Evolutionary conservation across 1,140 invertebrate genomes (phyloP), one percentile per base, ranked within the genome.

Genomic region (Drosophila sp.): DNA sequence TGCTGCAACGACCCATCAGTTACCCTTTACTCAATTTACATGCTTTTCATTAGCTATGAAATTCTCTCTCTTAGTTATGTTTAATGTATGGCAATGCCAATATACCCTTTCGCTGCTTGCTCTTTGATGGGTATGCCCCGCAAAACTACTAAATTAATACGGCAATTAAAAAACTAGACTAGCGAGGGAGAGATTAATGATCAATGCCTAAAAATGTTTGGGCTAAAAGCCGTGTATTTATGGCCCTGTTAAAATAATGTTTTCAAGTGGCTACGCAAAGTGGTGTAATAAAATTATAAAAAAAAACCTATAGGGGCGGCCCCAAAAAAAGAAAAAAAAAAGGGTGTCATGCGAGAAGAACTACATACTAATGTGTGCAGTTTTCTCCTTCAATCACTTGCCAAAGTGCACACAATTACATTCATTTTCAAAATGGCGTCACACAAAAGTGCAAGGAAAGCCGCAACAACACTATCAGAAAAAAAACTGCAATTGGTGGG

Each of bases 351-450:
- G 41, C 6, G 44, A 50, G 4, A 8, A 50, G 17, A 17, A 17
- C 17, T 17, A 17, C 17, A 17, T 17, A 50, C 17, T 23, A 23
- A 25, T 47, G 17, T 47, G 17, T 47, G 41, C 23, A 25, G 25
- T 50, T 50, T 25, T 50, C 44, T 50, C 44, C 8, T 8, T 17
- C n/a, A 5, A 23, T 44, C 6, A 17, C 60, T 8, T 30, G 40
- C 60, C 10, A 62, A 62, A 62, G 25, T 66, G 54, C 60, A 61
- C 32, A 65, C 84, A 78, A 83, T 78, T 74, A 72, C 77, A 72
- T 70, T 89, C 77, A 72, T 70, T 89, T 87, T 72, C 84, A 87
- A 87, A 87, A 87, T 87, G 84, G 84, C 84, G 84, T 76, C 79
- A 79, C 70, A 79, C 35, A 11, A 79, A 79, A 76, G 71, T 78